Percentiles rank a stretch among this genome's conserved stretches.
Conservation (phyloP, 1,140 invertebrate species). For the Drosophila sturtevanti region DNA sequence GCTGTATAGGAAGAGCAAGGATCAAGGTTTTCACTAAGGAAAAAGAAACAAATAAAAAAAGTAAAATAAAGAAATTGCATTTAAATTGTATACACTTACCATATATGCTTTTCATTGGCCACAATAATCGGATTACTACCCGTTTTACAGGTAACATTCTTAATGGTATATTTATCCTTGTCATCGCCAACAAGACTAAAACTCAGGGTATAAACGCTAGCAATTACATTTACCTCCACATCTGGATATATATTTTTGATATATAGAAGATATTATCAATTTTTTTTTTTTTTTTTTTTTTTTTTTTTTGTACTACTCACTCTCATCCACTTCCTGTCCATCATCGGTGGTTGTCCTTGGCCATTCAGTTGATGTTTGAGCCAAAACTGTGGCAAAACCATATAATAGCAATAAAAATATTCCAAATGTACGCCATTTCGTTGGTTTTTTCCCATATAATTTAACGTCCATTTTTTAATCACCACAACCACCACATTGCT, state of each 20-base stretch:
- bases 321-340: conserved; percentile 28
- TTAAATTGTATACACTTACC: conserved; percentile 29
- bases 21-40: conserved; percentile 57
- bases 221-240: conserved; percentile 34
- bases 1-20: conserved; percentile 61
- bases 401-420: conserved; percentile 35
- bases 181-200: conserved; percentile 44
- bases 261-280: no score
- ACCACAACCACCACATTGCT: conserved; percentile 52
- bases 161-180: conserved; percentile 47
- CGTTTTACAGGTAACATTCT: conserved; percentile 45
- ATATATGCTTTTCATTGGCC: conserved; percentile 43
- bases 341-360: background rate
- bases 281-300: background rate
- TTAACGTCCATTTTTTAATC: conserved; percentile 51
- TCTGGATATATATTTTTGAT: conserved; percentile 30
- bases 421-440: conserved; percentile 20
- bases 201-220: conserved; percentile 45
- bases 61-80: background rate
- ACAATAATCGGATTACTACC: conserved; percentile 20
- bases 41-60: background rate
- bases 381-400: conserved; percentile 11
- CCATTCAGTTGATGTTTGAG: conserved; percentile 18
- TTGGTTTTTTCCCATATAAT: conserved; percentile 30
- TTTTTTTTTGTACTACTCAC: conserved; percentile 4